A percentile compares a stretch with the other conserved stretches of the same genome.
Conservation (phyloP, 2,888 invertebrate species). For the Tetragnatha montana region DNA sequence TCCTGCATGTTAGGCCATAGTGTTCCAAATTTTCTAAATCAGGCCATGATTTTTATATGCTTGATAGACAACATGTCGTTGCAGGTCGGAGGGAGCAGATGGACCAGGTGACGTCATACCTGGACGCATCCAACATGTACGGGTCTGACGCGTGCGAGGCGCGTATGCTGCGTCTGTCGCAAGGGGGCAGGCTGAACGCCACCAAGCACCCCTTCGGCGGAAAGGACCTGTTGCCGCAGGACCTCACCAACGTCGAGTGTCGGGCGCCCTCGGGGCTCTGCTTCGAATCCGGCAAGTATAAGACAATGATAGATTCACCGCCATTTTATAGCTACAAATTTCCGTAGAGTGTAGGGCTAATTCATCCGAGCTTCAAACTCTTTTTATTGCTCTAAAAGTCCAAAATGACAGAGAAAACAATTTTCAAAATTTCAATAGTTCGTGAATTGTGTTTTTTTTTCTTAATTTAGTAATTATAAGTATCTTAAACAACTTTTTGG, state of each 20-base stretch:
- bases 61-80: neutral
- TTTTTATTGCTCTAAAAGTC: no score
- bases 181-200: slow-evolving; percentile 87
- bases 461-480: no score
- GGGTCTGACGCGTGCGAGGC: slow-evolving; percentile 91
- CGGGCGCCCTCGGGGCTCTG: slow-evolving; percentile 89
- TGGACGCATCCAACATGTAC: slow-evolving; percentile 91
- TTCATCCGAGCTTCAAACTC: no score
- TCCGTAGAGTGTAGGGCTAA: no score
- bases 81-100: slow-evolving; percentile 86
- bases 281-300: slow-evolving; percentile 87
- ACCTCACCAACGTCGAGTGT: slow-evolving; percentile 86
- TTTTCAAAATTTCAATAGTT: no score
- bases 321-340: no score
- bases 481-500: no score
- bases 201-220: slow-evolving; percentile 83
- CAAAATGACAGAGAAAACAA: no score
- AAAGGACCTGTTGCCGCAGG: slow-evolving; percentile 87
- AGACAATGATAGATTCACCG: neutral
- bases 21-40: no score
- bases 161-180: slow-evolving; percentile 84
- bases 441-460: no score
- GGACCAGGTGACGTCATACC: slow-evolving; percentile 93
- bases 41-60: no score
- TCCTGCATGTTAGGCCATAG: no score